Evolutionary conservation across 2,797 vertebrate species (phyloP).

Genomic region (Anguilla anguilla): DNA sequence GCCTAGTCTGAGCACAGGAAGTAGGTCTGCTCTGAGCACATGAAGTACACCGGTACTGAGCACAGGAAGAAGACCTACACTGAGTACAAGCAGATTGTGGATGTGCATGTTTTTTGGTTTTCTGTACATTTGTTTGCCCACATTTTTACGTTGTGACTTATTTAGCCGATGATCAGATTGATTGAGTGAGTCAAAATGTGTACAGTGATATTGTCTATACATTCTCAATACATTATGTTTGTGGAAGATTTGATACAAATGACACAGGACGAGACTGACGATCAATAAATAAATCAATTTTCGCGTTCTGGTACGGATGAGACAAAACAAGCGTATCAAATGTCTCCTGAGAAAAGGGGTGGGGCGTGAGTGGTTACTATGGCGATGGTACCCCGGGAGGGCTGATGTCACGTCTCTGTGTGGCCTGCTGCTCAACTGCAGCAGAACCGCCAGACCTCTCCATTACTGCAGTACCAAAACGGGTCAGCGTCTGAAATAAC

Average conservation of each 20-base stretch:
- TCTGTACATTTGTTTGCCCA: neutral
- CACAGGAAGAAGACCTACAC: no score
- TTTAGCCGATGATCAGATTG: neutral
- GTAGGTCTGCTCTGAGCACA: no score
- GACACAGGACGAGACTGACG: neutral
- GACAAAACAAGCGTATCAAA: neutral
- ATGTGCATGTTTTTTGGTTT: neutral
- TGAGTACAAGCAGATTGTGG: no score
- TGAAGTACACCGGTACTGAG: no score
- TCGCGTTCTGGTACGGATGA: neutral
- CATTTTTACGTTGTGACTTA: neutral
- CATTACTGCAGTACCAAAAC: neutral
- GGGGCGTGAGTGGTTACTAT: neutral
- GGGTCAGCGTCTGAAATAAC: neutral
- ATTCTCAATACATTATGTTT: neutral
- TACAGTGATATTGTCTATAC: neutral
- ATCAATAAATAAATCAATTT: neutral
- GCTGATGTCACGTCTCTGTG: neutral
- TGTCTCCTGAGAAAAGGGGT: neutral
- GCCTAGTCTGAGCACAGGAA: no score
- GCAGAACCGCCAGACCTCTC: neutral
- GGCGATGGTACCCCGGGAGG: neutral
- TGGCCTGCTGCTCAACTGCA: neutral
- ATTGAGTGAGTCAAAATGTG: neutral
- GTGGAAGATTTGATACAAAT: neutral